A percentile compares a stretch with the other conserved stretches of the same genome.
These are phyloP conservation scores for Cebus imitator DNA, from an alignment of 2,113 vertebrate species.

Conservation along the genomic window DNA sequence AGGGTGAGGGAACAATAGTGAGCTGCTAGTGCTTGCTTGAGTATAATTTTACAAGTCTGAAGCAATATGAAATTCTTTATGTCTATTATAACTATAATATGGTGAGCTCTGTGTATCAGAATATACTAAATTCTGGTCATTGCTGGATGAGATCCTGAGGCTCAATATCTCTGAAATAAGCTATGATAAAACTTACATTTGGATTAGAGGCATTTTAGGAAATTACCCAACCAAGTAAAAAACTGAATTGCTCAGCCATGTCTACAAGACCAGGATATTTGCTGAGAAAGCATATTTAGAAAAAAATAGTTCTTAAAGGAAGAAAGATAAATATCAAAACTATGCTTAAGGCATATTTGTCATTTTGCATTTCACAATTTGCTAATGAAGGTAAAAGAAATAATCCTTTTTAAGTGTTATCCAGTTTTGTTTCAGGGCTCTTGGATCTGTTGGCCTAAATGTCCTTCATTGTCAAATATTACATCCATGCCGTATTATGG, in stretches of 20 bases:
- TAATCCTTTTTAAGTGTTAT: not conserved
- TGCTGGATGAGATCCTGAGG: not conserved
- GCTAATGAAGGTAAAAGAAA: not conserved
- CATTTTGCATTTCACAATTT: not conserved
- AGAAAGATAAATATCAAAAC: not conserved
- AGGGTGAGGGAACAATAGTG: not conserved
- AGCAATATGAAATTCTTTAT: not conserved
- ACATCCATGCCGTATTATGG: not conserved
- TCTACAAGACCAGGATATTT: not conserved
- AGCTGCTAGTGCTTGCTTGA: not conserved
- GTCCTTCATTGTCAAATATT: not conserved
- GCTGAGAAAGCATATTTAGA: not conserved
- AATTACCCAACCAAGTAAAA: not conserved
- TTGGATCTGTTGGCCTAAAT: not conserved
- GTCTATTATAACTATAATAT: not conserved
- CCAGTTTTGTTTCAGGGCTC: not conserved
- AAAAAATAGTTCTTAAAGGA: not conserved
- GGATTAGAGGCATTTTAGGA: not conserved
- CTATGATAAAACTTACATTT: not conserved
- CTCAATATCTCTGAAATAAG: not conserved
- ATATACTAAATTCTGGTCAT: not conserved
- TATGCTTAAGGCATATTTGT: not conserved
- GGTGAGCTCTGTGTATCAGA: not conserved
- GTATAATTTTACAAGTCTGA: slow-evolving; percentile 22
- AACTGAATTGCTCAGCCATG: not conserved